A percentile compares a stretch with the other conserved stretches of the same genome.
Evolutionary conservation across 1,140 invertebrate species (phyloP).

Genomic region (Protaetia brevitarsis): DNA sequence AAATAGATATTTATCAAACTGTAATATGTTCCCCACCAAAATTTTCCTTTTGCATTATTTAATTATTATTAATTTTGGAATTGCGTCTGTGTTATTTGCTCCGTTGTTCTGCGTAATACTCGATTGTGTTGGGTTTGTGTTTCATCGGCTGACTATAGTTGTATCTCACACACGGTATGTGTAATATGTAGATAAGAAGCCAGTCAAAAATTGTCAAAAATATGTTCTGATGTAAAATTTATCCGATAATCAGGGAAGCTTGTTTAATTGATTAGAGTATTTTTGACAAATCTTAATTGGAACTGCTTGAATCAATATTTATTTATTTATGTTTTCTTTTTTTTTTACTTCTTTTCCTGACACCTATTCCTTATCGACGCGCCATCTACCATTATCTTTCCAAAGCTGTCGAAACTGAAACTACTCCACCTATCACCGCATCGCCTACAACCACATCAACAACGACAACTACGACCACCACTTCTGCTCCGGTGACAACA

Average conservation of each 20-base stretch:
- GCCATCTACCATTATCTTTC: not conserved
- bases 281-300: not conserved
- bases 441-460: slow-evolving; percentile 29
- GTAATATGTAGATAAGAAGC: too few relatives aligned
- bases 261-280: not conserved
- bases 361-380: not conserved
- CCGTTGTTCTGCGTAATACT: too few relatives aligned
- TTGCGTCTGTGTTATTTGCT: too few relatives aligned
- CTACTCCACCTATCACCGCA: slow-evolving; percentile 10
- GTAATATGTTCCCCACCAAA: too few relatives aligned
- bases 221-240: too few relatives aligned
- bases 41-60: too few relatives aligned
- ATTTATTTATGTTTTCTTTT: not conserved
- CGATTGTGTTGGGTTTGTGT: too few relatives aligned
- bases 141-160: too few relatives aligned
- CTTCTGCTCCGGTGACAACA: slow-evolving; percentile 25
- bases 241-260: too few relatives aligned
- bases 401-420: not conserved
- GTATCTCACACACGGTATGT: too few relatives aligned
- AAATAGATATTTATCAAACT: too few relatives aligned
- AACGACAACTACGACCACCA: slow-evolving; percentile 28
- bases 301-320: not conserved
- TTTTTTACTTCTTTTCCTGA: not conserved
- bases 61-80: too few relatives aligned
- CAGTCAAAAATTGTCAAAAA: not conserved